Conservation (phyloP, 2,113 vertebrate genomes). For the Morone chrysops region DNA sequence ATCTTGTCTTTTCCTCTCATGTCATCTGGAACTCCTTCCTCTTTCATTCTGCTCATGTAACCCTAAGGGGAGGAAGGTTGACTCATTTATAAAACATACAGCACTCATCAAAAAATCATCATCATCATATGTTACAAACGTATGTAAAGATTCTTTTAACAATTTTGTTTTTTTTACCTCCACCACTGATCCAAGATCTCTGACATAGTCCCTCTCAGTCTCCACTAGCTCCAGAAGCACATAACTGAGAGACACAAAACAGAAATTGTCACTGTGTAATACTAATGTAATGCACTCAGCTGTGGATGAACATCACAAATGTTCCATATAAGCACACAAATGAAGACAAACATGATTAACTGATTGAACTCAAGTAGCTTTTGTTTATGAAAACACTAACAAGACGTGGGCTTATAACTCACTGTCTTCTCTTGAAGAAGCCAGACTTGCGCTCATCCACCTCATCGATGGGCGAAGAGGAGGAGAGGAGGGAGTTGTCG, state of each 20-base stretch:
- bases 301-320: constrained; percentile 36
- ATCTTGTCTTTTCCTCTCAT: constrained; percentile 99
- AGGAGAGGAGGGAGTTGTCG: constrained; percentile 96
- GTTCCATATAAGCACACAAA: constrained; percentile 44
- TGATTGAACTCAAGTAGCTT: constrained; percentile 27
- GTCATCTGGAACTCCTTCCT: constrained; percentile 97
- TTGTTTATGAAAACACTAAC: constrained; percentile 36
- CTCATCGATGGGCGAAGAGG: constrained; percentile 97
- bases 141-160: too few species aligned
- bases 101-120: not conserved
- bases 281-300: constrained; percentile 36
- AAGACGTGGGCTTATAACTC: constrained; percentile 73
- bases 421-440: constrained; percentile 97
- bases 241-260: constrained; percentile 86
- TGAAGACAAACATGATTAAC: constrained; percentile 25
- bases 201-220: constrained; percentile 96
- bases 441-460: constrained; percentile 96
- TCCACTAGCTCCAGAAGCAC: constrained; percentile 96
- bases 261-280: constrained; percentile 33
- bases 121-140: too few species aligned
- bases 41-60: constrained; percentile 98
- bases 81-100: constrained; percentile 12
- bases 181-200: constrained; percentile 95
- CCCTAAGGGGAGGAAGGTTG: constrained; percentile 81
- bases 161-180: constrained; percentile 84